phyloP scores from a whole-genome alignment of 1,140 invertebrate species.

The Lerema accius region DNA sequence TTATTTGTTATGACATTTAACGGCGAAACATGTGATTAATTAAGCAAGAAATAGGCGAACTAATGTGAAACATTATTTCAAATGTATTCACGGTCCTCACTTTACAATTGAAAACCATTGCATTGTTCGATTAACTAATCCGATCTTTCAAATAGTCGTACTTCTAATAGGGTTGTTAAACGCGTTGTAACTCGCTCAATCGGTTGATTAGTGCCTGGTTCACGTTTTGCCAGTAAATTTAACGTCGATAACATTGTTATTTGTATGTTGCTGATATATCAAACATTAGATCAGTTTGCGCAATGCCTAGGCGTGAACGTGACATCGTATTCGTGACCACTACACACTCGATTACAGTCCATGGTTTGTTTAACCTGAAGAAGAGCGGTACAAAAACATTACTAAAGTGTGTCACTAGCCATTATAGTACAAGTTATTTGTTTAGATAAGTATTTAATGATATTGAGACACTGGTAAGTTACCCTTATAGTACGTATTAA shows the following conservation, averaged over 20 bases:
- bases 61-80: too few relatives aligned
- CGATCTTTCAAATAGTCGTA: neutral
- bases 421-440: conserved; percentile 19
- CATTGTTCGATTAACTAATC: neutral
- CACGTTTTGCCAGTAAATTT: conserved; percentile 29
- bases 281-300: conserved; percentile 57
- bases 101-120: too few relatives aligned
- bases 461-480: too few relatives aligned
- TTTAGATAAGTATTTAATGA: neutral
- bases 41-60: too few relatives aligned
- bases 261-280: conserved; percentile 48
- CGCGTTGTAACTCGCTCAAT: neutral
- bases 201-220: neutral
- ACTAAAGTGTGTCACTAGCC: conserved; percentile 24
- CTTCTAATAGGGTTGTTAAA: neutral
- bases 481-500: too few relatives aligned
- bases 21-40: too few relatives aligned
- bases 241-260: conserved; percentile 31
- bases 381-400: conserved; percentile 18
- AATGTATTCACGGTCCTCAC: too few relatives aligned
- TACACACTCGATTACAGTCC: conserved; percentile 47
- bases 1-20: too few relatives aligned
- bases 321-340: conserved; percentile 62
- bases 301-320: conserved; percentile 52
- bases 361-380: conserved; percentile 41